These are phyloP conservation scores for Coenobita brevimanus DNA, from an alignment of 1,140 invertebrate species.

Conservation along the genomic window DNA sequence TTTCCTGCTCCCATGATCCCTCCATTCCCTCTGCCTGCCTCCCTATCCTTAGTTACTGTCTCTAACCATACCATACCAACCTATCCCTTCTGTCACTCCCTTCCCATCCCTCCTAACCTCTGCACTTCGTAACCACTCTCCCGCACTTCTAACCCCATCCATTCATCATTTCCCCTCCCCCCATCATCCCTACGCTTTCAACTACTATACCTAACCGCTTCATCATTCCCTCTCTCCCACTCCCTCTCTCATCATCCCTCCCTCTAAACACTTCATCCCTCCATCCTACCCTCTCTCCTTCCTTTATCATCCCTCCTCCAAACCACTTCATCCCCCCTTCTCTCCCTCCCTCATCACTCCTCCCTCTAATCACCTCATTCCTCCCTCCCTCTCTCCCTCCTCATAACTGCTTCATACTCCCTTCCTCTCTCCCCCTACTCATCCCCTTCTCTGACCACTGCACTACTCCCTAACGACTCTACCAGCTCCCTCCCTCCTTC, in stretches of 20 bases:
- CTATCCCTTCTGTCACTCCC: too few relatives aligned
- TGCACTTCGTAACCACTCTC: too few relatives aligned
- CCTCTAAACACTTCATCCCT: background rate
- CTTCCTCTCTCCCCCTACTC: background rate
- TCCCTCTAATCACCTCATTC: background rate
- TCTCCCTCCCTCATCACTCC: background rate
- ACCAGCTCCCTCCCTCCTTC: background rate
- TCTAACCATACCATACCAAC: too few relatives aligned
- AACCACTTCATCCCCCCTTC: background rate
- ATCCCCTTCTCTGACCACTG: background rate
- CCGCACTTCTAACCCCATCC: too few relatives aligned
- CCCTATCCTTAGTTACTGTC: too few relatives aligned
- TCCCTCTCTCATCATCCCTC: background rate
- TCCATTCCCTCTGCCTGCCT: too few relatives aligned
- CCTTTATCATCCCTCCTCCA: too few relatives aligned
- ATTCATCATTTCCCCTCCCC: too few relatives aligned
- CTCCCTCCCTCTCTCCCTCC: background rate
- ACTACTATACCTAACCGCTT: background rate
- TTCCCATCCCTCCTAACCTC: too few relatives aligned
- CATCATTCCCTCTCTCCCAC: background rate
- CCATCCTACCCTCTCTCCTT: background rate
- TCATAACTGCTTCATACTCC: background rate
- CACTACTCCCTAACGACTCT: background rate
- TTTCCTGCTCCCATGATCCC: too few relatives aligned
- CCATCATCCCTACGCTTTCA: too few relatives aligned